A percentile compares a stretch with the other conserved stretches of the same genome.
Evolutionary conservation across 2,888 invertebrate species (phyloP).

Genomic region (Drosophila meridionalis): DNA sequence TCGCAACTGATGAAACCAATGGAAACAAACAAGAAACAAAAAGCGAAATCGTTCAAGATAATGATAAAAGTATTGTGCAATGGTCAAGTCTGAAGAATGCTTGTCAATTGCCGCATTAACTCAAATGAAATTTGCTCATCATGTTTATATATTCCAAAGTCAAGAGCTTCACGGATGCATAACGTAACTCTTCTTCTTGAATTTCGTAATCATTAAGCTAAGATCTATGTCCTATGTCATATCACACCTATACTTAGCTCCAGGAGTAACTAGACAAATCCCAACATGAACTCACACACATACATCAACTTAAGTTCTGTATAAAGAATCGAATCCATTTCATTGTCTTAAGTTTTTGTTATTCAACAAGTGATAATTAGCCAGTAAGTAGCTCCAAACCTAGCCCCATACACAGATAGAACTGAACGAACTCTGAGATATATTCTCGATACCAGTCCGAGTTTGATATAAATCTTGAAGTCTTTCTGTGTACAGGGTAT

Average conservation of each 20-base stretch:
- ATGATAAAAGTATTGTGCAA: slow-evolving; percentile 55
- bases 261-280: slow-evolving; percentile 29
- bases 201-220: slow-evolving; percentile 56
- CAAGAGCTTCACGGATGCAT: slow-evolving; percentile 35
- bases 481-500: slow-evolving; percentile 45
- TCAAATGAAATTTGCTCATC: slow-evolving; percentile 68
- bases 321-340: slow-evolving; percentile 40
- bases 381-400: slow-evolving; percentile 35
- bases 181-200: slow-evolving; percentile 26
- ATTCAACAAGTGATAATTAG: slow-evolving; percentile 59
- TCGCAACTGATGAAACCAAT: slow-evolving; percentile 6
- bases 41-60: slow-evolving; percentile 7
- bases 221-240: slow-evolving; percentile 60
- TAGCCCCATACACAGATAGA: slow-evolving; percentile 21
- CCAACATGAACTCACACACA: background rate
- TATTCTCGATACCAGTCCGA: background rate
- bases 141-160: slow-evolving; percentile 56
- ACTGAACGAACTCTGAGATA: too few relatives aligned
- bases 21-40: slow-evolving; percentile 14
- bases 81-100: slow-evolving; percentile 54
- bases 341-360: slow-evolving; percentile 25
- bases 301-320: slow-evolving; percentile 36
- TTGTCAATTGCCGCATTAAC: slow-evolving; percentile 61
- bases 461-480: background rate
- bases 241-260: slow-evolving; percentile 57